Percentiles rank a stretch among this genome's conserved stretches.
Conservation (phyloP, 2,113 vertebrate species). For the Phylloscopus trochilus region DNA sequence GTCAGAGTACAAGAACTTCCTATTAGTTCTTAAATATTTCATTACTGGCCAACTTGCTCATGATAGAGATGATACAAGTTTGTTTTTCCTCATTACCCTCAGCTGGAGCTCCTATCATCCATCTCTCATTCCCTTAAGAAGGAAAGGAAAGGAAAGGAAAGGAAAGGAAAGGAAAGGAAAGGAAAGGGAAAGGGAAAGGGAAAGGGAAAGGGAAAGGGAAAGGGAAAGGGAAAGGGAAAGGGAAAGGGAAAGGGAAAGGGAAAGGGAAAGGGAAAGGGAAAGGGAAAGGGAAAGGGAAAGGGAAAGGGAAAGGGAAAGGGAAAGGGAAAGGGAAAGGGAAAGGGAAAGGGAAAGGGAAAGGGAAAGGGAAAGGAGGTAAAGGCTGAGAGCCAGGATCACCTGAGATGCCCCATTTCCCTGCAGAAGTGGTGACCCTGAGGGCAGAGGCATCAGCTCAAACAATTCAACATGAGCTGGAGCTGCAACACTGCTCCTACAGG, state of each 20-base stretch:
- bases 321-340: too few species aligned
- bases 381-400: background rate
- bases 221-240: too few species aligned
- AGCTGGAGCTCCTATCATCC: background rate
- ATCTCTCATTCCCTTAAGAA: background rate
- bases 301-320: too few species aligned
- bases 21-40: background rate
- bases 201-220: too few species aligned
- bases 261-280: too few species aligned
- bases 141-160: too few species aligned
- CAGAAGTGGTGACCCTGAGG: background rate
- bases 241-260: too few species aligned
- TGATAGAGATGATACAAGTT: background rate
- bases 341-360: too few species aligned
- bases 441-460: background rate
- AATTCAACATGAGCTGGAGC: background rate
- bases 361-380: background rate
- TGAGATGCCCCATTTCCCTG: background rate
- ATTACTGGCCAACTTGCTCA: background rate
- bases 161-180: too few species aligned
- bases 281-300: too few species aligned
- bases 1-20: background rate
- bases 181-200: too few species aligned
- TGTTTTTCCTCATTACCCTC: background rate
- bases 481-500: accelerated